A percentile compares a stretch with the other conserved stretches of the same genome.
Conservation (phyloP, 2,113 vertebrate genomes). For the Morone saxatilis region DNA sequence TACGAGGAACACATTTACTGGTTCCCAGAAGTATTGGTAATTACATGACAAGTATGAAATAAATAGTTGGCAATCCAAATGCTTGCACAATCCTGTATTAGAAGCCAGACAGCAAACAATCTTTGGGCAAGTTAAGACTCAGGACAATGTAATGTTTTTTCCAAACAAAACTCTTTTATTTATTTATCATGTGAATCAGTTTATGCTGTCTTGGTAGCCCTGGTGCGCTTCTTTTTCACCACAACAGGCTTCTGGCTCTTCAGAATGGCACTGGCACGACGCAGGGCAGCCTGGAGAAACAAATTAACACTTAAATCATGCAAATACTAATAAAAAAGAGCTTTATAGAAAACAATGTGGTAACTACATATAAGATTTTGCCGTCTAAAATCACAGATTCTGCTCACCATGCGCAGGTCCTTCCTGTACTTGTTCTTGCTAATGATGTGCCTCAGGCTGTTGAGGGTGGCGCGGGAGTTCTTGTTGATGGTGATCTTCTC, state of each 20-base stretch:
- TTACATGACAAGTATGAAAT: background rate
- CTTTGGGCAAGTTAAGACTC: background rate
- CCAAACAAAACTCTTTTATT: conserved; percentile 78
- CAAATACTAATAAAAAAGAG: background rate
- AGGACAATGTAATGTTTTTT: conserved; percentile 30
- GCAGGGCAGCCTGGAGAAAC: conserved; percentile 87
- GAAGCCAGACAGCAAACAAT: background rate
- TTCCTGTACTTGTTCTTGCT: conserved; percentile 92
- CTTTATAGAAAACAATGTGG: background rate
- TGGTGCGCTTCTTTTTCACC: conserved; percentile 91
- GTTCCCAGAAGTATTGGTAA: background rate
- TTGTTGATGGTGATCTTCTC: conserved; percentile 94
- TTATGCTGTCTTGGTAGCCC: conserved; percentile 89
- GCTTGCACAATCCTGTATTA: background rate
- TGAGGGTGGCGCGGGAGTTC: conserved; percentile 91
- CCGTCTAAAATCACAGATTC: background rate
- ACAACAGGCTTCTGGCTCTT: conserved; percentile 95
- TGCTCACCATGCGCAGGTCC: conserved; percentile 91
- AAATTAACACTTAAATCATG: background rate
- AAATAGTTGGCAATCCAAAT: background rate
- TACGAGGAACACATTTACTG: background rate
- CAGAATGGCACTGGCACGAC: conserved; percentile 92
- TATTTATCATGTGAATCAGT: conserved; percentile 42
- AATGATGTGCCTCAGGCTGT: conserved; percentile 92
- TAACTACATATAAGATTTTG: background rate